Evolutionary conservation across 2,797 vertebrate genomes (phyloP).

Genomic region (Xiphophorus birchmanni): DNA sequence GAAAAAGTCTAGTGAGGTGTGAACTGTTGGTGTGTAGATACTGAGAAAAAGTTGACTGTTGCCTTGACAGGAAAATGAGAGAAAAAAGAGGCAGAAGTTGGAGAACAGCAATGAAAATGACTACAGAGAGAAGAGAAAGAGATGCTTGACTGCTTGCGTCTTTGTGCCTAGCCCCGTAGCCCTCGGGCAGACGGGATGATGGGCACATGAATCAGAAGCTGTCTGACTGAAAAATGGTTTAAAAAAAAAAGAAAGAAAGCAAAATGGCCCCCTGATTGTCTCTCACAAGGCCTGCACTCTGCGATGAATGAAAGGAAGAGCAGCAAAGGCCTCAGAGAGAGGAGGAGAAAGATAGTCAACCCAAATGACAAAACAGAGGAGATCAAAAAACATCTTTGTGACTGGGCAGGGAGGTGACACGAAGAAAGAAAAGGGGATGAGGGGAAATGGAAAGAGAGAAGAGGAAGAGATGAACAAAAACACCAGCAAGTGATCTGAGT

Average conservation of each 20-base stretch:
- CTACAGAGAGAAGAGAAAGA: slow-evolving; percentile 48
- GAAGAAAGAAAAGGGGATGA: neutral
- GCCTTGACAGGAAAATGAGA: slow-evolving; percentile 31
- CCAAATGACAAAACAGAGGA: slow-evolving; percentile 49
- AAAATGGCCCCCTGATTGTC: slow-evolving; percentile 40
- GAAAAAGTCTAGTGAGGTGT: slow-evolving; percentile 21
- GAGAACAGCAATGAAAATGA: slow-evolving; percentile 43
- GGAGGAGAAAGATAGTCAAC: slow-evolving; percentile 20
- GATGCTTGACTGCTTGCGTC: slow-evolving; percentile 69
- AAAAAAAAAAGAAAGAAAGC: slow-evolving; percentile 20
- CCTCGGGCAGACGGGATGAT: slow-evolving; percentile 64
- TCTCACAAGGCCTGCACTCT: slow-evolving; percentile 33
- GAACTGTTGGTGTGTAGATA: slow-evolving; percentile 20
- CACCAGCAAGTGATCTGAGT: neutral
- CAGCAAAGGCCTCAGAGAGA: slow-evolving; percentile 4
- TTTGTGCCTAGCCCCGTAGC: slow-evolving; percentile 61
- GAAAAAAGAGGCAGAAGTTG: slow-evolving; percentile 48
- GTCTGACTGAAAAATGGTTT: slow-evolving; percentile 58
- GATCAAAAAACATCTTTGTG: slow-evolving; percentile 45
- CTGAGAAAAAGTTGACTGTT: neutral
- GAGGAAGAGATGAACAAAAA: neutral
- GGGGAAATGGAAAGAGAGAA: neutral
- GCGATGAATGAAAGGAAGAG: slow-evolving; percentile 31
- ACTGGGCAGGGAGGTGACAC: neutral
- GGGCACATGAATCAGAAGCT: slow-evolving; percentile 75